Base-by-base conservation (phyloP, 2,888 invertebrate species). In the Drosophila picticornis region DNA sequence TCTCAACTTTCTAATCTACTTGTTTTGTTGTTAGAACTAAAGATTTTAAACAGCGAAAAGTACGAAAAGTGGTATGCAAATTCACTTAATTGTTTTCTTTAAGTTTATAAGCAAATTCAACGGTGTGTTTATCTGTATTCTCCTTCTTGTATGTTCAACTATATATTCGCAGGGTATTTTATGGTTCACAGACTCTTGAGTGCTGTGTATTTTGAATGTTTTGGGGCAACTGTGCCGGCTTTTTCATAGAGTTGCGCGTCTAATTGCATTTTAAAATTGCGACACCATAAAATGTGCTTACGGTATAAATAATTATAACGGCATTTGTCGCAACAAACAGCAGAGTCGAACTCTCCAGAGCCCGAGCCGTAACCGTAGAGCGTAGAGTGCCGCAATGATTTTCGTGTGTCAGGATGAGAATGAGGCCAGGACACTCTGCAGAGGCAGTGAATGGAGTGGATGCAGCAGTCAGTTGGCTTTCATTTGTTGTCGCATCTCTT, bases 221-320 rank as follows among this genome's bases (percentile, higher is more conserved):
- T 72, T 69, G 61, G 43, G 66, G 67, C 64, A 73, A 61, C 72
- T 77, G 62, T 65, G 62, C 34, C 68, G 40, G 59, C 66, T 70
- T 57, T 61, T 59, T 69, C 77, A 77, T 71, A 72, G 74, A 82
- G 85, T 76, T 59, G 84, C 82, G 81, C 83, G 79, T 88, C 90
- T 91, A 92, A 91, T 92, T 92, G 90, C 92, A 91, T 92, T 92
- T 88, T 88, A 83, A 91, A 91, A 92, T 88, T 90, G 91, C 83
- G 83, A 84, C 88, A 81, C 91, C 90, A 91, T 90, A 88, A 91
- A 91, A 91, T 92, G 90, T 91, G 88, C 92, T 91, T 91, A 90
- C 91, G 83, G 88, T 85, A 91, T 91, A 92, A 91, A 92, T 91
- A 91, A 92, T 91, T 91, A 84, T 88, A 90, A 90, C 83, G 88